Conservation (phyloP, 2,797 vertebrate genomes). For the Antennarius maculatus region DNA sequence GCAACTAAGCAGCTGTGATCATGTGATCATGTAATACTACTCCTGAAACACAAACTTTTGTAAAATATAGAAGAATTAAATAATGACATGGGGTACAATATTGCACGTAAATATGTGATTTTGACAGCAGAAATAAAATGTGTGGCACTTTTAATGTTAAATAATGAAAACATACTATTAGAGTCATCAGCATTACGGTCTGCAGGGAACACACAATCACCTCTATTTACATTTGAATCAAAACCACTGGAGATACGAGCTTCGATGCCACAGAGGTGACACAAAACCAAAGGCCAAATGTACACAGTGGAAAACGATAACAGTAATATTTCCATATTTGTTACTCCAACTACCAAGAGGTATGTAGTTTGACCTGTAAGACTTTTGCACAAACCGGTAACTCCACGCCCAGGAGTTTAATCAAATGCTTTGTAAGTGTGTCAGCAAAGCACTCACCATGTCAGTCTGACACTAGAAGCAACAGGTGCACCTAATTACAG, state of each 20-base stretch:
- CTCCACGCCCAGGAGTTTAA: slow-evolving; percentile 55
- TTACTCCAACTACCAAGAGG: slow-evolving; percentile 33
- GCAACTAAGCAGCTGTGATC: not conserved
- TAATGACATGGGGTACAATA: not conserved
- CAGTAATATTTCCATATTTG: slow-evolving; percentile 19
- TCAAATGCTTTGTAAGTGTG: slow-evolving; percentile 16
- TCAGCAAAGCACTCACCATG: slow-evolving; percentile 8
- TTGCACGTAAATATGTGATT: not conserved
- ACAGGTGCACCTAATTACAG: slow-evolving; percentile 8
- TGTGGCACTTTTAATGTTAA: not conserved
- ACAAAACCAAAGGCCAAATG: not conserved
- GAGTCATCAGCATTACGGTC: slow-evolving; percentile 25
- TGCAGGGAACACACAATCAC: slow-evolving; percentile 22
- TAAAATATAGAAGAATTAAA: not conserved
- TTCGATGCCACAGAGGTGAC: not conserved
- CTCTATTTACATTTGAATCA: slow-evolving; percentile 2
- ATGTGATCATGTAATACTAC: not conserved
- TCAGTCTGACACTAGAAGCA: slow-evolving; percentile 12
- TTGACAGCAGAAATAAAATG: not conserved
- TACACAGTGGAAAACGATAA: slow-evolving; percentile 15
- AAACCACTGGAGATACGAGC: slow-evolving; percentile 11
- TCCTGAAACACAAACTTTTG: not conserved
- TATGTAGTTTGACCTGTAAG: slow-evolving; percentile 68
- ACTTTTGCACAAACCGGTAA: slow-evolving; percentile 63
- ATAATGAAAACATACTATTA: not conserved